Evolutionary conservation across 2,797 vertebrate genomes (phyloP), one percentile per base, ranked within the genome.

Genomic region (Uromys caudimaculatus): DNA sequence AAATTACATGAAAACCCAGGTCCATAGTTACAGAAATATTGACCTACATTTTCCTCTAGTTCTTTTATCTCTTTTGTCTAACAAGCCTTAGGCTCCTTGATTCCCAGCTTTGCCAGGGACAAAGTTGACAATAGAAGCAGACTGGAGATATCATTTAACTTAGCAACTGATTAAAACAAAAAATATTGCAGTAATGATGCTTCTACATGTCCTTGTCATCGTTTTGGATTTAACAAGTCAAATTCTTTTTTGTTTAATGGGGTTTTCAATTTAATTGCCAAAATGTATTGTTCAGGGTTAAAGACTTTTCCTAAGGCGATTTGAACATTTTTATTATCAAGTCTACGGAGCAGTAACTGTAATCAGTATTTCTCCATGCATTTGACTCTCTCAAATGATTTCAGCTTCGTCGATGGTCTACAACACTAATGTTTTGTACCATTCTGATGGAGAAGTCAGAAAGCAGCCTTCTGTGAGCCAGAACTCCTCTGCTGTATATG

Each of bases 21-120:
- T 94, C 90, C 90, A 79, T 32, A 77, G 24, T 35, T 60, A 69
- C 1, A 69, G 54, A 94, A 92, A 73, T 93, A 88, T 78, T 95
- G 87, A 75, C 0, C 41, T 60, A 47, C 71, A 56, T 88, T 95
- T 90, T 27, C 10, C 78, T 71, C 41, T 82, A 19, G 38, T 50
- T 76, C 71, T 71, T 77, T 78, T 19, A 35, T 89, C 17, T 29
- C 56, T 64, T 24, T 62, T 29, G 8, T 84, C 79, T 85, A 35
- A 32, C 13, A 24, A 58, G 64, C 3, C n/a, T 96, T 94, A 24
- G 76, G 23, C 21, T 52, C 90, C 9, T 77, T 35, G 27, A 27
- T 44, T 78, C 35, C 13, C 56, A 92, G 35, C 9, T 77, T 90
- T 54, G 32, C 35, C 9, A 79, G 60, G 17, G 58, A 21, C 27